phyloP scores from a whole-genome alignment of 1,140 invertebrate species.

The Halyomorpha halys region DNA sequence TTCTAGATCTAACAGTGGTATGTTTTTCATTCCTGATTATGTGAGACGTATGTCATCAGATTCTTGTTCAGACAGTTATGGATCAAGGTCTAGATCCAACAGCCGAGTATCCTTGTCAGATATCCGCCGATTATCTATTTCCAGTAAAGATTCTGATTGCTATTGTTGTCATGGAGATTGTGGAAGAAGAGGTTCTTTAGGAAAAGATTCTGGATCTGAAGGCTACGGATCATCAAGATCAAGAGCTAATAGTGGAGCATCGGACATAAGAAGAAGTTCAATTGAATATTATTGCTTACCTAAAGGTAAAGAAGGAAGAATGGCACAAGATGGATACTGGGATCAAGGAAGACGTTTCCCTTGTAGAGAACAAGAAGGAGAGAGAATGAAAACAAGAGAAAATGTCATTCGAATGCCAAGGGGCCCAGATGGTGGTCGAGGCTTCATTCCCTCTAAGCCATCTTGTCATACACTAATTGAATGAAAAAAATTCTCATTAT shows the following conservation, averaged over 20 bases:
- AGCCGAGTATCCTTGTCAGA: conserved; percentile 35
- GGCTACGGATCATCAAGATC: conserved; percentile 39
- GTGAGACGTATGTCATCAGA: conserved; percentile 38
- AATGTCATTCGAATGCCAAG: conserved; percentile 65
- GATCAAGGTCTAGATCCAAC: conserved; percentile 39
- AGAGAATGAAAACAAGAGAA: conserved; percentile 35
- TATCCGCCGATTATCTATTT: conserved; percentile 34
- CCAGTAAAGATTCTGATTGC: conserved; percentile 34
- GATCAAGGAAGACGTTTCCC: neutral
- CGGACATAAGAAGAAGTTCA: conserved; percentile 27
- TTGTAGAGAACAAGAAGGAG: neutral
- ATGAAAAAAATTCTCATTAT: conserved; percentile 16
- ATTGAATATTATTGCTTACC: conserved; percentile 25
- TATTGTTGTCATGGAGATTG: conserved; percentile 33
- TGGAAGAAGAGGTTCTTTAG: conserved; percentile 34
- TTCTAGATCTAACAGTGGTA: conserved; percentile 42
- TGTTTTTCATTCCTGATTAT: conserved; percentile 36
- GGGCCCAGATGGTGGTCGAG: conserved; percentile 72
- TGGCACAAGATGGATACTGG: conserved; percentile 9
- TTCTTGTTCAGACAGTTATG: conserved; percentile 38
- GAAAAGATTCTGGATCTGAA: conserved; percentile 34
- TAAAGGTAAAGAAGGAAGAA: conserved; percentile 9
- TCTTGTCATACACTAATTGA: conserved; percentile 30
- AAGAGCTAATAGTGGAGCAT: conserved; percentile 42
- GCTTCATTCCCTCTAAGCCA: conserved; percentile 43